phyloP scores from a whole-genome alignment of 2,797 vertebrate genomes.

The Sarcoramphus papa region DNA sequence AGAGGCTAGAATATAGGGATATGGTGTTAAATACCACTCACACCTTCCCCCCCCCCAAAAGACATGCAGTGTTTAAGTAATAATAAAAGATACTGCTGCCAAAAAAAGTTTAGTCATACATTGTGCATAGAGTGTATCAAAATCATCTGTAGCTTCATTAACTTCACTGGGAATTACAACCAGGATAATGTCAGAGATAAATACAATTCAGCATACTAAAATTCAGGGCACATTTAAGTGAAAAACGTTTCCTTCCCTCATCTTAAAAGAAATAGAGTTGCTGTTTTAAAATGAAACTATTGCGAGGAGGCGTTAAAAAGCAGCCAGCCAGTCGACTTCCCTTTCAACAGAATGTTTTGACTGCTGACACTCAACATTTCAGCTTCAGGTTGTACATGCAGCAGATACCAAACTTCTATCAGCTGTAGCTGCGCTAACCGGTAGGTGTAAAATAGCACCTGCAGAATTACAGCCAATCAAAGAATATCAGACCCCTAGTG shows the following conservation, averaged over 20 bases:
- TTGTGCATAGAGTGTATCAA: not conserved
- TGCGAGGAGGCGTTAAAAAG: not conserved
- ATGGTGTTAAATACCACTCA: not conserved
- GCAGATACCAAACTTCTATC: not conserved
- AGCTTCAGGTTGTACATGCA: not conserved
- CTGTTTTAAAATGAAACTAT: not conserved
- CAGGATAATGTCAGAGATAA: slow-evolving; percentile 12
- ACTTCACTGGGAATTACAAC: slow-evolving; percentile 11
- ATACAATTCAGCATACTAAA: slow-evolving; percentile 14
- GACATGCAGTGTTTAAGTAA: not conserved
- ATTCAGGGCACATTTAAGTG: not conserved
- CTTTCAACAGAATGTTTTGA: not conserved
- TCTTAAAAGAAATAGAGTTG: not conserved
- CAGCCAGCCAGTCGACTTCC: not conserved
- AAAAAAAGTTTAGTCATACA: slow-evolving; percentile 12
- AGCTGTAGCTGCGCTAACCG: not conserved
- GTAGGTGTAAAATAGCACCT: not conserved
- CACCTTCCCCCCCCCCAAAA: not conserved
- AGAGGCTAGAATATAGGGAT: not conserved
- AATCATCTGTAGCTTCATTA: slow-evolving; percentile 50
- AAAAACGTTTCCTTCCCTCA: not conserved
- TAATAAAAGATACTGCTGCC: not conserved
- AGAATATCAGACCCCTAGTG: not conserved
- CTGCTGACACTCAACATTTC: not conserved
- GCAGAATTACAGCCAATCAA: not conserved